These are phyloP conservation scores for Pseudococcus viburni DNA, from an alignment of 2,888 invertebrate species.

Conservation along the genomic window DNA sequence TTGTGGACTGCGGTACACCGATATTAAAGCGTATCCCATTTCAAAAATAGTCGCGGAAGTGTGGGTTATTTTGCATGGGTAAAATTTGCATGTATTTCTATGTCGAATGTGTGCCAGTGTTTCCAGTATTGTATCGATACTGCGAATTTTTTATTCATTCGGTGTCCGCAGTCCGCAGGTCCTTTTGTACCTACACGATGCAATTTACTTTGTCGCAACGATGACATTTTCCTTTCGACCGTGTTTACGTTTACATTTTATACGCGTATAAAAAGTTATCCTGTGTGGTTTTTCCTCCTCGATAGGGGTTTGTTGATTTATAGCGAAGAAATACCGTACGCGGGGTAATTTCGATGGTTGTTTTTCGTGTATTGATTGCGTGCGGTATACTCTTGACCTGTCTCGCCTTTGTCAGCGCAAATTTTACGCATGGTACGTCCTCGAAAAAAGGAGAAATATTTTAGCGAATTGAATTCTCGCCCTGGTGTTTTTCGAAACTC, in stretches of 20 bases:
- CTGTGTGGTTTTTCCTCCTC: not conserved
- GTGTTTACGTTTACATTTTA: slow-evolving; percentile 6
- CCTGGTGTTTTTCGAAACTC: not conserved
- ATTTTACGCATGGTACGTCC: not conserved
- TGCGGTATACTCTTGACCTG: not conserved
- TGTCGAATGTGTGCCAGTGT: not conserved
- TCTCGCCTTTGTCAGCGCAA: not conserved
- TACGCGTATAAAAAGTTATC: not conserved
- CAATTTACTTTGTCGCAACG: slow-evolving; percentile 2
- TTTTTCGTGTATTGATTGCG: slow-evolving; percentile 9
- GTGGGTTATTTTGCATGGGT: not conserved
- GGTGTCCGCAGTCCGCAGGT: not conserved
- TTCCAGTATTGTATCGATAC: not conserved
- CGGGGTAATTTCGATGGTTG: slow-evolving; percentile 9
- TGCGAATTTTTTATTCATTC: not conserved
- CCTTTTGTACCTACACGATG: not conserved
- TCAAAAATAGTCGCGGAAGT: too few species aligned
- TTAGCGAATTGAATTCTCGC: not conserved
- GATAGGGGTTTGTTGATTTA: slow-evolving; percentile 1
- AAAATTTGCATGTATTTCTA: not conserved
- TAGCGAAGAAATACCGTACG: not conserved
- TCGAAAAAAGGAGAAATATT: not conserved
- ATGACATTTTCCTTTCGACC: slow-evolving; percentile 38
- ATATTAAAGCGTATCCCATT: too few species aligned
- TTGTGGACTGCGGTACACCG: too few species aligned